phyloP scores from a whole-genome alignment of 1,140 invertebrate species.

The Atta texana region DNA sequence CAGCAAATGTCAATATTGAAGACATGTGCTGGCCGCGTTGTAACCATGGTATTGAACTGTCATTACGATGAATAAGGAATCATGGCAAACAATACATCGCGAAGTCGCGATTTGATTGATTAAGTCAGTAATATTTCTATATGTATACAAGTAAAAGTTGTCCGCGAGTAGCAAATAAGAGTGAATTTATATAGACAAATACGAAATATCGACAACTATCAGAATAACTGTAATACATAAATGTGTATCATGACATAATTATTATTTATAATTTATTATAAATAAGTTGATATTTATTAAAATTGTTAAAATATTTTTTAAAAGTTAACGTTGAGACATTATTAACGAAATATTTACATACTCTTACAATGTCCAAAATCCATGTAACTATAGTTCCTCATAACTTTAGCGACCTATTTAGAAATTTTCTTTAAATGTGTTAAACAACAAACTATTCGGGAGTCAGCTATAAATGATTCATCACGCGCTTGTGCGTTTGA shows the following conservation, averaged over 20 bases:
- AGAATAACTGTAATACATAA: neutral
- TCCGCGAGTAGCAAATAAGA: neutral
- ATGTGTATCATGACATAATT: neutral
- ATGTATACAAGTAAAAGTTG: neutral
- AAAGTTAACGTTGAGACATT: neutral
- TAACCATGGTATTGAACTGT: slow-evolving; percentile 22
- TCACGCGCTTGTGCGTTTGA: slow-evolving; percentile 1
- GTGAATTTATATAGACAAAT: neutral
- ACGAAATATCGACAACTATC: neutral
- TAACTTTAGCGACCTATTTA: neutral
- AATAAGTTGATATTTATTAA: neutral
- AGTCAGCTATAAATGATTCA: slow-evolving; percentile 11
- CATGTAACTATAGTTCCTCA: neutral
- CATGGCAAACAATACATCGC: slow-evolving; percentile 23
- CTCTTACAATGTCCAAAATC: neutral
- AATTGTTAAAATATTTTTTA: neutral
- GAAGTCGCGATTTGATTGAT: slow-evolving; percentile 36
- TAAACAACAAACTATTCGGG: neutral
- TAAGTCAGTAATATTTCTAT: neutral
- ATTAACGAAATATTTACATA: neutral
- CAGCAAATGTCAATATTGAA: slow-evolving; percentile 53
- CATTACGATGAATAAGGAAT: slow-evolving; percentile 39
- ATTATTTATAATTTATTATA: neutral
- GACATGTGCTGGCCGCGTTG: slow-evolving; percentile 24
- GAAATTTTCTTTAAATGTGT: neutral